phyloP scores from a whole-genome alignment of 1,140 invertebrate genomes.

The Metaphire vulgaris region DNA sequence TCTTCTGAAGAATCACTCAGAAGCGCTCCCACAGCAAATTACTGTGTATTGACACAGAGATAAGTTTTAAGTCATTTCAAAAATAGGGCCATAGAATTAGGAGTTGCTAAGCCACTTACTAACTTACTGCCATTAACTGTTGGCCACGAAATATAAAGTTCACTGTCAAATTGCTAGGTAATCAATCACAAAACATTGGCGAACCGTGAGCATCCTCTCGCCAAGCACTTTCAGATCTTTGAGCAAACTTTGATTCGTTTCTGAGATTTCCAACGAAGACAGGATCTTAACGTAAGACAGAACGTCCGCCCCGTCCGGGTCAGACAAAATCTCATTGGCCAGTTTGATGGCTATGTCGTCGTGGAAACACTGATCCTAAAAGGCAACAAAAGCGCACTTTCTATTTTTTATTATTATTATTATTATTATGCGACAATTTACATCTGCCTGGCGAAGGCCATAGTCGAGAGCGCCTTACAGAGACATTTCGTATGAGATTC shows the following conservation, averaged over 20 bases:
- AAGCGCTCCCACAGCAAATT: too few relatives aligned
- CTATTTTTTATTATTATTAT: background rate
- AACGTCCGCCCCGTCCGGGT: slow-evolving; percentile 40
- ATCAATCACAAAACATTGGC: too few relatives aligned
- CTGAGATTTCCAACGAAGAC: slow-evolving; percentile 39
- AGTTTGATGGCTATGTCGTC: slow-evolving; percentile 45
- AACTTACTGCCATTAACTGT: too few relatives aligned
- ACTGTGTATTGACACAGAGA: too few relatives aligned
- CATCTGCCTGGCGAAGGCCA: background rate
- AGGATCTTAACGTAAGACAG: slow-evolving; percentile 39
- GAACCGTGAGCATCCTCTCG: slow-evolving; percentile 43
- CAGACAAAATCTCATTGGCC: slow-evolving; percentile 47
- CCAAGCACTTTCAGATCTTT: slow-evolving; percentile 39
- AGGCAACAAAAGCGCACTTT: background rate
- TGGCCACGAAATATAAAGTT: too few relatives aligned
- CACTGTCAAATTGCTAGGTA: too few relatives aligned
- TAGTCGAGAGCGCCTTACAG: too few relatives aligned
- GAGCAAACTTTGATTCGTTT: slow-evolving; percentile 36
- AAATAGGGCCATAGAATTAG: too few relatives aligned
- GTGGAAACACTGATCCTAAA: slow-evolving; percentile 44
- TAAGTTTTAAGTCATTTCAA: too few relatives aligned
- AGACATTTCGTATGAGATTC: too few relatives aligned
- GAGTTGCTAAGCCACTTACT: too few relatives aligned
- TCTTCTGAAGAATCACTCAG: too few relatives aligned
- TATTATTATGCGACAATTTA: background rate